Conservation (phyloP, 2,113 vertebrate species). For the Enhydra lutris region DNA sequence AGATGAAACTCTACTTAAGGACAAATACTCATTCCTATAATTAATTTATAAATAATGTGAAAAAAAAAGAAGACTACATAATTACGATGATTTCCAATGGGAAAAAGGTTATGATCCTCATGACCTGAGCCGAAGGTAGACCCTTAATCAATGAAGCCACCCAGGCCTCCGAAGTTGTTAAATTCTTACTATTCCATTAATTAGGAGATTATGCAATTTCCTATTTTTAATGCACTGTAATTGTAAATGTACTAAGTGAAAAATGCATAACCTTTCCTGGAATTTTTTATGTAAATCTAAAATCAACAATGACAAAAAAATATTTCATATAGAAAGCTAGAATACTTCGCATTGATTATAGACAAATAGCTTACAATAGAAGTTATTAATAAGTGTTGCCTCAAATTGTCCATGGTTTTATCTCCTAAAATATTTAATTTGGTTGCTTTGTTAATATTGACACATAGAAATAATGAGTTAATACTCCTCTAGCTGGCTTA, state of each 20-base stretch:
- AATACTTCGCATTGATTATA: not conserved
- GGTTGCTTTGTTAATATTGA: not conserved
- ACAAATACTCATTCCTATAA: not conserved
- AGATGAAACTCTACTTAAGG: not conserved
- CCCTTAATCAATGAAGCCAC: no score
- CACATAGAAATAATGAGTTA: not conserved
- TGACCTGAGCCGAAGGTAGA: no score
- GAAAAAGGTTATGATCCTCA: no score
- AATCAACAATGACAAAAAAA: not conserved
- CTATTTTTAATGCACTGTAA: constrained; percentile 19
- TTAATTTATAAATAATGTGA: not conserved
- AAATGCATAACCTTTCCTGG: not conserved
- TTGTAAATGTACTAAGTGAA: not conserved
- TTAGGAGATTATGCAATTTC: not conserved
- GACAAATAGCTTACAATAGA: not conserved
- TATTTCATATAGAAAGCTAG: not conserved
- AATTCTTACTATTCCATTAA: constrained; percentile 19
- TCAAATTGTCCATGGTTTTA: not conserved
- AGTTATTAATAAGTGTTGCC: not conserved
- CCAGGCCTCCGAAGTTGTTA: not conserved
- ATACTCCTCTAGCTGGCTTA: not conserved
- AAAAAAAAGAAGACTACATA: no score
- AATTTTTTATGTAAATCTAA: not conserved
- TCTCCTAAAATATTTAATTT: not conserved
- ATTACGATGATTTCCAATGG: not conserved